phyloP scores from a whole-genome alignment of 2,888 invertebrate species.

The Chelonus formosanus region DNA sequence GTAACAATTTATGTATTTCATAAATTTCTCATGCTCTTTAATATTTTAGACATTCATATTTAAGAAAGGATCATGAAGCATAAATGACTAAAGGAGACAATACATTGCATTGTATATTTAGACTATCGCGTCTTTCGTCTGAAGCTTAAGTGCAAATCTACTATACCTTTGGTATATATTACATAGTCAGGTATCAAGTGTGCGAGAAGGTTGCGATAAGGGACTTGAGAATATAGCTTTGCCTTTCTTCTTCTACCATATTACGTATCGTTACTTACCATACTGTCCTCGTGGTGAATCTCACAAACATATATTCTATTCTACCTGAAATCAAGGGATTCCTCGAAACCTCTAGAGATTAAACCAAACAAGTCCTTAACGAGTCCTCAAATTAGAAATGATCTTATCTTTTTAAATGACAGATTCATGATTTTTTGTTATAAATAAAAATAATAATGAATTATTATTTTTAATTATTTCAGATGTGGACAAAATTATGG shows the following conservation, averaged over 20 bases:
- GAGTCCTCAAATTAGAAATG: conserved; percentile 32
- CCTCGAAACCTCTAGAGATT: conserved; percentile 13
- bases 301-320: not conserved
- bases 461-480: not conserved
- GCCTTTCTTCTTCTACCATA: conserved; percentile 9
- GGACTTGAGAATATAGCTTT: conserved; percentile 17
- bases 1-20: no score
- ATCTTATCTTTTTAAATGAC: conserved; percentile 27
- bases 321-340: not conserved
- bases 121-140: conserved; percentile 31
- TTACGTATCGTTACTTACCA: conserved; percentile 10
- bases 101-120: conserved; percentile 3
- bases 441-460: no score
- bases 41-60: not conserved
- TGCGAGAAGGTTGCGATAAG: conserved; percentile 35
- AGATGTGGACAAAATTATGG: not conserved
- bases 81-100: conserved; percentile 3
- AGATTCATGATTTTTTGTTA: conserved; percentile 2
- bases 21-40: no score
- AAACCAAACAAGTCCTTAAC: conserved; percentile 18
- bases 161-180: conserved; percentile 4
- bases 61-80: not conserved
- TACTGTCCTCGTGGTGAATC: conserved; percentile 6
- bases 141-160: conserved; percentile 25
- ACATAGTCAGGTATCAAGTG: conserved; percentile 29